phyloP scores from a whole-genome alignment of 2,888 invertebrate species.

The Ctena decussata region DNA sequence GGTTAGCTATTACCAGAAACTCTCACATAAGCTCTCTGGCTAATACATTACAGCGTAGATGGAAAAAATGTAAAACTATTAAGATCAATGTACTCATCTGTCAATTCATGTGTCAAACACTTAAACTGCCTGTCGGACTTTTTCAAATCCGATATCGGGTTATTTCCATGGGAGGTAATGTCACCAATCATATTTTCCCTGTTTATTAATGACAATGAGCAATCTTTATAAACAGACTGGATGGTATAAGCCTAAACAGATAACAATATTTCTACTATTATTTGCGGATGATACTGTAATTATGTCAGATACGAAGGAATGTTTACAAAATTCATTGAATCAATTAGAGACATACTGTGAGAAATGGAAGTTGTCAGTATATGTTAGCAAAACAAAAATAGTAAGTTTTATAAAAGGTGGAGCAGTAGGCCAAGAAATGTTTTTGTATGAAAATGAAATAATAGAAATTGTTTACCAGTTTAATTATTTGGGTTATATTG shows the following conservation, averaged over 20 bases:
- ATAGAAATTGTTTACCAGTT: not conserved
- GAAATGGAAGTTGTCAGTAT: not conserved
- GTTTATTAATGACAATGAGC: not conserved
- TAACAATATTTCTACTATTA: not conserved
- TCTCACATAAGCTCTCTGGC: no score
- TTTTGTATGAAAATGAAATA: not conserved
- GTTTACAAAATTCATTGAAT: not conserved
- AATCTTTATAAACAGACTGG: not conserved
- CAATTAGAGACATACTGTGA: no score
- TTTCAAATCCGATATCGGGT: not conserved
- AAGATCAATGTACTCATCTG: not conserved
- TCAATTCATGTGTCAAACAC: not conserved
- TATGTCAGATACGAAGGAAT: not conserved
- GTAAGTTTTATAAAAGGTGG: not conserved
- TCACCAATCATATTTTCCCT: not conserved
- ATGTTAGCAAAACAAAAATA: not conserved
- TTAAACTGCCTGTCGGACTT: not conserved
- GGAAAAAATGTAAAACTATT: not conserved
- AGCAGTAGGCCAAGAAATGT: not conserved
- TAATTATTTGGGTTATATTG: not conserved
- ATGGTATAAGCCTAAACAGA: not conserved
- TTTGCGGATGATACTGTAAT: no score
- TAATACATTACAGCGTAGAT: no score
- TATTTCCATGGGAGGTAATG: slow-evolving; percentile 2
- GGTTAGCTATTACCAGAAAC: no score